Evolutionary conservation across 1,140 invertebrate genomes (phyloP), one percentile per base, ranked within the genome.

Genomic region (Brachionus paranguensis): DNA sequence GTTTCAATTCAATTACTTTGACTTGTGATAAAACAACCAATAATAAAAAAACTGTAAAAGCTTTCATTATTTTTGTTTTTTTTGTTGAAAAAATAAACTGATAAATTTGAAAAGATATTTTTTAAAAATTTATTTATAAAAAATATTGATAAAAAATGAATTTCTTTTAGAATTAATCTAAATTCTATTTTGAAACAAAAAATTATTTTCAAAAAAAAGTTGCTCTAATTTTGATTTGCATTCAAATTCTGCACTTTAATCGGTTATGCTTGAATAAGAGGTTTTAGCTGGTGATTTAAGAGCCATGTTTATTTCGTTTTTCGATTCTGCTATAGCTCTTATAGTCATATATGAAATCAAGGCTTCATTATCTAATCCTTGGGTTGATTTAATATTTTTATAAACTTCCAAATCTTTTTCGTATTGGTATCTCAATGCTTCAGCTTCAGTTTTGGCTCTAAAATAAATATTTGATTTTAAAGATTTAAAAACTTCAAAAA

Each of bases 291-390:
- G 88, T 72, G 87, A 87, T 60, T 87, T 68, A 11, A 88, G 76
- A 17, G 86, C 86, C 41, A 88, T 86, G 53, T 87, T 86, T 7
- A 88, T 86, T 11, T 87, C 87, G 45, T 88, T 87, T 81, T 87
- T 87, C 37, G 88, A 87, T 29, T 86, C 85, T 43, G 86, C 55
- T 20, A 88, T 88, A 20, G 87, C 87, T 29, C 88, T 85, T 5
- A 87, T 86, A 8, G 87, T 87, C 47, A 88, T 84, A 83, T 88
- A 88, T 2, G 87, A 87, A 78, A 88, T 86, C 55, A 88, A 87
- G 0, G 87, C 87, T 27, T 88, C 87, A 0, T 86, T 84, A 20
- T 85, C 85, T 2, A 88, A 85, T 17, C 87, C 86, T 12, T 74
- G 29, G 2, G 84, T 55, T 85, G 79, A 79, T 20, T 88, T 83